phyloP scores from a whole-genome alignment of 2,888 invertebrate species.

The Serrognathus titanus region DNA sequence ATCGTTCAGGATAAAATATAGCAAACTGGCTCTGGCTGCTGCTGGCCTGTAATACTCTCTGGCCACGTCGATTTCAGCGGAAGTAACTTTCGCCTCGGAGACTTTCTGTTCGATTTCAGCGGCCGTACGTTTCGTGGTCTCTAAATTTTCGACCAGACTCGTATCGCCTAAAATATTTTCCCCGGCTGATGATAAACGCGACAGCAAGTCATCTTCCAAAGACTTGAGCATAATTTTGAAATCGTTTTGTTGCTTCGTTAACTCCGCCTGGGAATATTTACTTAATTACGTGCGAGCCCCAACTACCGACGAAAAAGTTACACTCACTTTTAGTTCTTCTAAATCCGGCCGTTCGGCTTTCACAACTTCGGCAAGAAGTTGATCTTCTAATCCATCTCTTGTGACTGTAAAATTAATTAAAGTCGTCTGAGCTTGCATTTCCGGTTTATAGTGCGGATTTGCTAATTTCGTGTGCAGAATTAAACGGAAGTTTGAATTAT shows the following conservation, averaged over 20 bases:
- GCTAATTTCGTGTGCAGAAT: constrained; percentile 93
- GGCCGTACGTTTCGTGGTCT: constrained; percentile 92
- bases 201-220: constrained; percentile 89
- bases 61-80: constrained; percentile 88
- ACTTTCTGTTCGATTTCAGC: constrained; percentile 94
- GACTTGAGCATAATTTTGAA: constrained; percentile 93
- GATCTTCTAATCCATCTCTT: constrained; percentile 92
- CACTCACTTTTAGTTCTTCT: constrained; percentile 76
- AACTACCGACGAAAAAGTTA: neutral
- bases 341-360: constrained; percentile 95
- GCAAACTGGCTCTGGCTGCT: constrained; percentile 85
- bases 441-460: constrained; percentile 97
- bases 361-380: constrained; percentile 92
- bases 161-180: constrained; percentile 93
- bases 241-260: constrained; percentile 95
- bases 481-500: constrained; percentile 79
- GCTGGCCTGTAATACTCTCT: constrained; percentile 85
- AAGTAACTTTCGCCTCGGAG: constrained; percentile 87
- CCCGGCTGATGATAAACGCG: constrained; percentile 85
- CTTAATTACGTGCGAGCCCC: neutral
- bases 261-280: constrained; percentile 61
- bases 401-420: constrained; percentile 97
- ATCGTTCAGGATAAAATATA: constrained; percentile 95
- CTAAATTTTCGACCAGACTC: constrained; percentile 91
- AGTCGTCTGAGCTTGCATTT: constrained; percentile 97